A percentile compares a stretch with the other conserved stretches of the same genome.
These are phyloP conservation scores for Eupithecia vulgata DNA, from an alignment of 2,888 invertebrate species.

Conservation along the genomic window DNA sequence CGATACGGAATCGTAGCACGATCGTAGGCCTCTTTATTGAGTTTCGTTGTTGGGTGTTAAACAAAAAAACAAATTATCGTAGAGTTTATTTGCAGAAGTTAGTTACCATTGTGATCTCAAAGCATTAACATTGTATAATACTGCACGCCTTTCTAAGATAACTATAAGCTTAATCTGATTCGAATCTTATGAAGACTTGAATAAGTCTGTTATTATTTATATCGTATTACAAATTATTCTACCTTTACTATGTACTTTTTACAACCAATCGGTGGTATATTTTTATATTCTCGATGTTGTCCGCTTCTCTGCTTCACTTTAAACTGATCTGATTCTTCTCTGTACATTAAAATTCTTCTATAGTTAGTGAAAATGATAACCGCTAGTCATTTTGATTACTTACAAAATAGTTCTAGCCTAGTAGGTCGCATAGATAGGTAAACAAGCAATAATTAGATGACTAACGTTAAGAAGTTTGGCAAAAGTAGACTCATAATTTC, in stretches of 20 bases:
- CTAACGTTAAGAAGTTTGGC: slow-evolving; percentile 68
- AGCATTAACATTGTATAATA: slow-evolving; percentile 18
- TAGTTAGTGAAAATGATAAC: slow-evolving; percentile 43
- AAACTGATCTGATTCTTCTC: slow-evolving; percentile 11
- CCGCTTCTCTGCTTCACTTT: slow-evolving; percentile 56
- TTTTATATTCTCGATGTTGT: slow-evolving; percentile 59
- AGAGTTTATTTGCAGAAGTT: slow-evolving; percentile 10
- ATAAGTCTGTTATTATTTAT: slow-evolving; percentile 25
- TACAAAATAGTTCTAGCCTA: slow-evolving; percentile 54
- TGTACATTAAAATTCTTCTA: slow-evolving; percentile 11
- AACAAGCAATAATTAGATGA: slow-evolving; percentile 78
- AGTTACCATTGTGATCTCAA: slow-evolving; percentile 16
- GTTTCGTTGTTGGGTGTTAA: slow-evolving; percentile 11
- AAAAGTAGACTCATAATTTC: slow-evolving; percentile 58
- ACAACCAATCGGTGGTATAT: slow-evolving; percentile 51
- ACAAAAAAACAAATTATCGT: slow-evolving; percentile 2
- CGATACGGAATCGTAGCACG: background rate
- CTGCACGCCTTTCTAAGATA: slow-evolving; percentile 17
- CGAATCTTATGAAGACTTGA: slow-evolving; percentile 16
- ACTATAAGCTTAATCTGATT: slow-evolving; percentile 24
- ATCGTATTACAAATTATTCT: slow-evolving; percentile 11
- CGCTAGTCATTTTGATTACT: slow-evolving; percentile 50
- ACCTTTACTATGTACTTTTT: slow-evolving; percentile 25
- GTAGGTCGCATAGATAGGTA: slow-evolving; percentile 70
- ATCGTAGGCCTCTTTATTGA: slow-evolving; percentile 1